Evolutionary conservation across 2,888 invertebrate genomes (phyloP), one percentile per base, ranked within the genome.

Genomic region (Drosophila borborema): DNA sequence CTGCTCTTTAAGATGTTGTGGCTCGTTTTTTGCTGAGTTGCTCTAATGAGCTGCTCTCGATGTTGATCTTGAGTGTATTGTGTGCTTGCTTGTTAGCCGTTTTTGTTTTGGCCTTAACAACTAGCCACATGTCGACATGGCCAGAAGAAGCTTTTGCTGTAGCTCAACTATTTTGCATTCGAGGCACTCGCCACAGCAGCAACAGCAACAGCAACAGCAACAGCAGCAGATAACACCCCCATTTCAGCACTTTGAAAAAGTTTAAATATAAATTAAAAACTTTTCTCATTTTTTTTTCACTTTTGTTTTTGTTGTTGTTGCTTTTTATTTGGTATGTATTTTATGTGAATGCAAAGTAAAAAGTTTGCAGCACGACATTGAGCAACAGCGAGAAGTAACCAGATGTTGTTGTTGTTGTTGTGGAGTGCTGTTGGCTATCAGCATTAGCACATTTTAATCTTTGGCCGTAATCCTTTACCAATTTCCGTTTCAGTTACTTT

Each of bases 231-330:
- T 83, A 89, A 84, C 85, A 73, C 76, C 86, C 80, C 78, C 79
- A 82, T 90, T 86, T 91, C 91, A 91, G 82, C 91, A 91, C 91
- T 90, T 88, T 90, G 80, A 72, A 74, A 89, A 92, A 92, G 90
- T 91, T 92, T 90, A 87, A 90, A 91, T 91, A 92, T 92, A 92
- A 92, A 92, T 92, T 92, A 91, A 90, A 92, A 92, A 92, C 86
- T 92, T 92, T 92, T 89, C 82, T 80, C 85, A 89, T 91, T 88
- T 90, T 89, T 90, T 74, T 73, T 66, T 28, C 54, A 36, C 60
- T 55, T 64, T 40, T 65, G 38, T 67, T n/a, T n/a, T n/a, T 71
- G 58, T 55, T 77, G 38, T 64, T 77, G 64, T 67, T 75, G 61
- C 60, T 78, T 51, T 77, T 77, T 63, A 71, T 72, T 89, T 83